Evolutionary conservation across 1,140 invertebrate genomes (phyloP).

Genomic region (Drosophila navojoa): DNA sequence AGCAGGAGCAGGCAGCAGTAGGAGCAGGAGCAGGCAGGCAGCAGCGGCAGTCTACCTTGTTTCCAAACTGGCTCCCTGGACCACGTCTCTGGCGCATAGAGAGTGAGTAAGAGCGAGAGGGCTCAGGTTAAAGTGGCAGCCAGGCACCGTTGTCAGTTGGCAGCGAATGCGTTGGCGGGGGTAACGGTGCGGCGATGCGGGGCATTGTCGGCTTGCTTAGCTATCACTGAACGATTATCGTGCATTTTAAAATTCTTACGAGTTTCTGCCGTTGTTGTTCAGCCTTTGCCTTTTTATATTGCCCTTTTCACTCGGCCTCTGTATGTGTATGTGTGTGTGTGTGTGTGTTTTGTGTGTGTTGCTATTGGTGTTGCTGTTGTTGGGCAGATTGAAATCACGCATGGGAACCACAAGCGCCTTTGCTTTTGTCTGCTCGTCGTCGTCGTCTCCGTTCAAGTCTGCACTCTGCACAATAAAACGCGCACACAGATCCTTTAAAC

Average conservation of each 20-base stretch:
- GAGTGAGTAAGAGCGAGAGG: conserved; percentile 4
- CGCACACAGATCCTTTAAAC: conserved; percentile 20
- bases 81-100: conserved; percentile 33
- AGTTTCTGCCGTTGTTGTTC: conserved; percentile 69
- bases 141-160: conserved; percentile 51
- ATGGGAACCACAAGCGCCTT: conserved; percentile 77
- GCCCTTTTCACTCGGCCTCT: conserved; percentile 60
- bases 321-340: conserved; percentile 30
- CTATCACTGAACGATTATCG: conserved; percentile 84
- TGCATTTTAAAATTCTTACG: conserved; percentile 84
- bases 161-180: conserved; percentile 40
- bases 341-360: conserved; percentile 29
- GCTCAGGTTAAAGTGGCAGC: conserved; percentile 66
- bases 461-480: conserved; percentile 34
- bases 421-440: conserved; percentile 74
- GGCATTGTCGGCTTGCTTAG: conserved; percentile 82
- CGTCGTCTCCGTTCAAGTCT: conserved; percentile 20
- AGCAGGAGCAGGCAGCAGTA: conserved; percentile 23
- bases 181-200: conserved; percentile 28
- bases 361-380: conserved; percentile 40
- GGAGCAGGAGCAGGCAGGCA: conserved; percentile 20
- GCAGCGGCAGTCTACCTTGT: conserved; percentile 63
- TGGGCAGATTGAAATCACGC: conserved; percentile 76
- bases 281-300: conserved; percentile 71
- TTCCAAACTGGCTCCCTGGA: conserved; percentile 76